These are phyloP conservation scores for Criorhina ranunculi DNA, from an alignment of 2,888 invertebrate genomes.

Conservation along the genomic window DNA sequence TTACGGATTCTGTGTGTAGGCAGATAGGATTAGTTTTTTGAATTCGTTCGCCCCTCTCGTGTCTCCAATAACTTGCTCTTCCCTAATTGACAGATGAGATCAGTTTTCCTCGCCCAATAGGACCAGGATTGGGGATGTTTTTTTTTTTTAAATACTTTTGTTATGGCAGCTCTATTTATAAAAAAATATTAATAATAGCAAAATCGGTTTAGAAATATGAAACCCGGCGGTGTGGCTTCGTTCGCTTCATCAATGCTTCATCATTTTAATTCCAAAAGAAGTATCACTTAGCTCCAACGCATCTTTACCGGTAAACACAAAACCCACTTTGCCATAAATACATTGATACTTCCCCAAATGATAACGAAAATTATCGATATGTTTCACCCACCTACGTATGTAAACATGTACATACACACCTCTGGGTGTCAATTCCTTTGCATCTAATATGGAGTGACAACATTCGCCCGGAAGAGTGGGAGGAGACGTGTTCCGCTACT, in stretches of 20 bases:
- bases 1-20: no score
- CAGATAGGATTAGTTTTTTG: no score
- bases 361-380: slow-evolving; percentile 21
- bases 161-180: no score
- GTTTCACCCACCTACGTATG: background rate
- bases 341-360: slow-evolving; percentile 9
- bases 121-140: no score
- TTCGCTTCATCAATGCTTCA: background rate
- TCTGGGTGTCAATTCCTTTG: slow-evolving; percentile 15
- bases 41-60: no score
- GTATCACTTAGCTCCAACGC: background rate
- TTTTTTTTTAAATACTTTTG: no score
- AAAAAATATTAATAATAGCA: no score
- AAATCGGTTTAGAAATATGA: no score
- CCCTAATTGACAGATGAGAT: no score
- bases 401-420: background rate
- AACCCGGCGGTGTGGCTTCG: no score
- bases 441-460: slow-evolving; percentile 11
- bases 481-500: background rate
- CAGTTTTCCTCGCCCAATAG: no score
- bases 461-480: background rate
- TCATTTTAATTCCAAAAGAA: background rate
- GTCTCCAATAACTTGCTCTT: no score
- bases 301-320: background rate
- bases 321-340: slow-evolving; percentile 8